phyloP scores from a whole-genome alignment of 2,797 vertebrate species.

The Fistularia commersonii region DNA sequence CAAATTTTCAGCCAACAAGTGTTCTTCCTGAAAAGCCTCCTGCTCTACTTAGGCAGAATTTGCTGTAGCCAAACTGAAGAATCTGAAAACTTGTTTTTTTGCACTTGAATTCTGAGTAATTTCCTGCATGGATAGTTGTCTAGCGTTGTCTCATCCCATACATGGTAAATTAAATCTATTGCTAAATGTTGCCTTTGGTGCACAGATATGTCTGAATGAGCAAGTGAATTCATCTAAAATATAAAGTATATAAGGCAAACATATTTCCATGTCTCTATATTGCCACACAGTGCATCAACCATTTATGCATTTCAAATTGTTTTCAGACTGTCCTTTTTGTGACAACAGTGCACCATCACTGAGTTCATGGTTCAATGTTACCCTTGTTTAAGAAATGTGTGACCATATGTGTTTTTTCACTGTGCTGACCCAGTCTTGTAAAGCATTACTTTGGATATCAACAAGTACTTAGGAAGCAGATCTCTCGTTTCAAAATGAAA shows the following conservation, averaged over 20 bases:
- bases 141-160: constrained; percentile 42
- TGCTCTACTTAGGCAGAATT: constrained; percentile 56
- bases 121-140: constrained; percentile 43
- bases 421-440: constrained; percentile 37
- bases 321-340: constrained; percentile 47
- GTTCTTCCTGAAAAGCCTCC: constrained; percentile 63
- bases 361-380: constrained; percentile 41
- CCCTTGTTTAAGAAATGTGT: constrained; percentile 49
- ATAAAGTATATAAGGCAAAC: constrained; percentile 21
- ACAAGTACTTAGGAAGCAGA: constrained; percentile 25
- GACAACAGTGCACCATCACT: constrained; percentile 47
- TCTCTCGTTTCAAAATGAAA: constrained; percentile 1
- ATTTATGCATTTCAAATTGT: constrained; percentile 22
- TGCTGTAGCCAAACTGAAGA: constrained; percentile 67
- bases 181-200: constrained; percentile 35
- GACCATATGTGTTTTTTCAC: constrained; percentile 53
- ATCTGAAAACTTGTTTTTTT: constrained; percentile 56
- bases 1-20: constrained; percentile 52
- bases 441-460: constrained; percentile 21
- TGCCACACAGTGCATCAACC: constrained; percentile 30
- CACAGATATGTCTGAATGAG: constrained; percentile 22
- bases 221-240: constrained; percentile 17
- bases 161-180: constrained; percentile 30
- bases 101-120: constrained; percentile 65
- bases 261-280: constrained; percentile 20